Conservation (phyloP, 2,888 invertebrate genomes). For the Rhorus exstirpatorius region DNA sequence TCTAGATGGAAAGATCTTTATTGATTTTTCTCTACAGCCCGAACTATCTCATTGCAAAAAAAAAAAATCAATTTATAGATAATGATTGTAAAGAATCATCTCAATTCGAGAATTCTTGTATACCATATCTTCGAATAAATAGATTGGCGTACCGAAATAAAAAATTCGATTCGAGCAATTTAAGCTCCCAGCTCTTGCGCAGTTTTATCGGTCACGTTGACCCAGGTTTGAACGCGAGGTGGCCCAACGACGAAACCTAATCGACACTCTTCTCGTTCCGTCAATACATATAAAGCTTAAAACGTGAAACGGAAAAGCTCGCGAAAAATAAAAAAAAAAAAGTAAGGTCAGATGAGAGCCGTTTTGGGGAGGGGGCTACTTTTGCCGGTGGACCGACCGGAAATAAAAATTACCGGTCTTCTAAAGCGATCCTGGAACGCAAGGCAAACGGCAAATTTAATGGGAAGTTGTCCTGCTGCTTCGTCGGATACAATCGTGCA, state of each 20-base stretch:
- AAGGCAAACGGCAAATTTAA: conserved; percentile 66
- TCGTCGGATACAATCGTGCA: conserved; percentile 53
- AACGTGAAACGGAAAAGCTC: conserved; percentile 13
- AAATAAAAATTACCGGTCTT: conserved; percentile 65
- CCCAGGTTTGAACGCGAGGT: conserved; percentile 6
- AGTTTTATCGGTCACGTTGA: conserved; percentile 31
- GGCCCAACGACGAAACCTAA: conserved; percentile 27
- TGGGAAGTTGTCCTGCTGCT: conserved; percentile 55
- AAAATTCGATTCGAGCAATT: not conserved
- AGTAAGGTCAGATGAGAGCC: conserved; percentile 41
- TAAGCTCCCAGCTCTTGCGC: not conserved
- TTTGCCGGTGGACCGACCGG: conserved; percentile 61
- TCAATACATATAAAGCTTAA: conserved; percentile 13
- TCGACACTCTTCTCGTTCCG: conserved; percentile 8
- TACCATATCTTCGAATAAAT: no score
- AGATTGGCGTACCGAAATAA: no score
- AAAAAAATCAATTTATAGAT: no score
- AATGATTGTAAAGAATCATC: no score
- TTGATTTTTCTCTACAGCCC: no score
- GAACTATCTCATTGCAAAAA: no score
- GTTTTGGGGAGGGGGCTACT: conserved; percentile 50
- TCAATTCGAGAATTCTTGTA: no score
- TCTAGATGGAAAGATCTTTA: no score
- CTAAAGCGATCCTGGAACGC: conserved; percentile 11
- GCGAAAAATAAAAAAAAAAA: conserved; percentile 35